Conservation (phyloP, 2,113 vertebrate genomes). For the Myrmecophaga tridactyla region DNA sequence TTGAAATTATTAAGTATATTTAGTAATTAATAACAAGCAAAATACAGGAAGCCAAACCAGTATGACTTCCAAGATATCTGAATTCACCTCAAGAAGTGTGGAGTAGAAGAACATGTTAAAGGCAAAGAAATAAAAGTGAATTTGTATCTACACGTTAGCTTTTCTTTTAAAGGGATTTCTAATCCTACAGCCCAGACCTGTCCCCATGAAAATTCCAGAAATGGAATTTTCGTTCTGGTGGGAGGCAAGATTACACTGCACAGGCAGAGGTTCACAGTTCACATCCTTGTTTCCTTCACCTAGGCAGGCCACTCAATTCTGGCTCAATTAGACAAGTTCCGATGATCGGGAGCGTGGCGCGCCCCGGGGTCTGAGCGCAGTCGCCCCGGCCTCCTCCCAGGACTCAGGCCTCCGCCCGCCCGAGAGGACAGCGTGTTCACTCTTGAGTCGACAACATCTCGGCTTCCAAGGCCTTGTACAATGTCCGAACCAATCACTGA, state of each 20-base stretch:
- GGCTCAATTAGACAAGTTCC: neutral
- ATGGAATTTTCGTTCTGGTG: neutral
- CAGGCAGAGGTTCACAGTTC: neutral
- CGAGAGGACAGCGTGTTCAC: neutral
- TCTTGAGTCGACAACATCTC: neutral
- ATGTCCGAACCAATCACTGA: neutral
- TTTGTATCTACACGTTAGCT: neutral
- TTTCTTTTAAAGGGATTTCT: neutral
- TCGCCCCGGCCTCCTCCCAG: neutral
- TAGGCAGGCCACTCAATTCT: neutral
- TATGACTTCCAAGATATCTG: neutral
- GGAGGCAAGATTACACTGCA: neutral
- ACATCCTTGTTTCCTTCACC: neutral
- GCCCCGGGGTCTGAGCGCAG: neutral
- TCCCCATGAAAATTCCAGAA: neutral
- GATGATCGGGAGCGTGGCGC: neutral
- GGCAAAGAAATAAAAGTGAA: neutral
- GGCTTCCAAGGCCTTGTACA: neutral
- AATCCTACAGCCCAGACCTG: neutral
- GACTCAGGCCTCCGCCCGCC: neutral
- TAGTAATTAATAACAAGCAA: neutral
- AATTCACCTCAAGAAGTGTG: neutral
- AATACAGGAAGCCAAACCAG: neutral
- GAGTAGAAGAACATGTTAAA: neutral
- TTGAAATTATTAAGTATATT: neutral